Evolutionary conservation across 2,113 vertebrate genomes (phyloP).

Genomic region (Charina bottae): DNA sequence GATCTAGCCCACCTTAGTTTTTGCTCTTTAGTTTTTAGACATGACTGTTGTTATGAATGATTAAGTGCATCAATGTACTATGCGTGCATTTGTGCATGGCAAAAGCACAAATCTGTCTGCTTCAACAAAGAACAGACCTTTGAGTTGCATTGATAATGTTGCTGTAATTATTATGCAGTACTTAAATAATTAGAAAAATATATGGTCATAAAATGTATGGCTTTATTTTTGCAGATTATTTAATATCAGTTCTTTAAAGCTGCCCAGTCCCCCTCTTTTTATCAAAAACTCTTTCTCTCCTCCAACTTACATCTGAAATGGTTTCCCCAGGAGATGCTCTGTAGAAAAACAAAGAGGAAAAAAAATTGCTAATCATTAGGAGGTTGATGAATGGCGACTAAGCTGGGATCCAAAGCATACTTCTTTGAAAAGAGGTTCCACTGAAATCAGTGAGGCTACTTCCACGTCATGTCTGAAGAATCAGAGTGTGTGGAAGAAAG

Average conservation of each 20-base stretch:
- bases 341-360: not conserved
- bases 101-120: not conserved
- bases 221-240: not conserved
- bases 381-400: not conserved
- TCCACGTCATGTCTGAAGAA: conserved; percentile 16
- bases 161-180: not conserved
- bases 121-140: not conserved
- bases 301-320: not conserved
- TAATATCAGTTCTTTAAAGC: not conserved
- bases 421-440: conserved; percentile 8
- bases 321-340: not conserved
- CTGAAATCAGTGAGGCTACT: not conserved
- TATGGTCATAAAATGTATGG: not conserved
- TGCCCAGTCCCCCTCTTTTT: not conserved
- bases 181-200: not conserved
- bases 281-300: not conserved
- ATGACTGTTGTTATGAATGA: not conserved
- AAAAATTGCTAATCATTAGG: not conserved
- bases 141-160: not conserved
- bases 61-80: not conserved
- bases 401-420: not conserved
- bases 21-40: not conserved
- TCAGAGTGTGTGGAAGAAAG: conserved; percentile 1
- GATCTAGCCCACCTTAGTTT: not conserved
- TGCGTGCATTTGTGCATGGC: not conserved